Evolutionary conservation across 2,797 vertebrate species (phyloP).

Genomic region (Dendrocincla tyrannina): DNA sequence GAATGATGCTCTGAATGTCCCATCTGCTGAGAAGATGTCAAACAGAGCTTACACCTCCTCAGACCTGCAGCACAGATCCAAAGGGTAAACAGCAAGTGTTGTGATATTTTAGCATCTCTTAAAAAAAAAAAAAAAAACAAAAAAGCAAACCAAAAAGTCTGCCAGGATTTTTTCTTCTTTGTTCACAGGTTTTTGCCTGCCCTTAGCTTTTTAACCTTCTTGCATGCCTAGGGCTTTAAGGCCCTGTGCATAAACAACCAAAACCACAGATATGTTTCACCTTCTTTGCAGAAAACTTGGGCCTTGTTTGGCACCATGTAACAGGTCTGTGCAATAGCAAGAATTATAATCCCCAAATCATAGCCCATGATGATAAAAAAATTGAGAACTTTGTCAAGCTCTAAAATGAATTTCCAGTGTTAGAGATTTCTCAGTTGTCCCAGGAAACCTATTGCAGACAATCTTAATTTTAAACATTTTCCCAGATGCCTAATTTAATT

Average conservation of each 20-base stretch:
- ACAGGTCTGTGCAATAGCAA: neutral
- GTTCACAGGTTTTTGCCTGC: neutral
- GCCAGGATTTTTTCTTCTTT: neutral
- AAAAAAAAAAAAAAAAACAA: neutral
- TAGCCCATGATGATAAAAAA: neutral
- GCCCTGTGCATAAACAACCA: accelerated
- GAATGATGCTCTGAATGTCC: neutral
- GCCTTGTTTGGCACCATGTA: neutral
- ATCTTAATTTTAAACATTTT: neutral
- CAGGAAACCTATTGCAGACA: neutral
- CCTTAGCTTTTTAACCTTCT: neutral
- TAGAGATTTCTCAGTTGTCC: neutral
- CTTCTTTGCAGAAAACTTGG: neutral
- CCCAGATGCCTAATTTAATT: neutral
- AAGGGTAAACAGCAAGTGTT: neutral
- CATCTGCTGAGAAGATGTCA: neutral
- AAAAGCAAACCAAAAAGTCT: neutral
- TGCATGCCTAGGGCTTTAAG: neutral
- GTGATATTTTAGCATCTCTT: neutral
- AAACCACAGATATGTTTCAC: neutral
- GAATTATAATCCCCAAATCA: neutral
- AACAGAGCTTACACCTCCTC: neutral
- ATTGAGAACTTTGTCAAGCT: neutral
- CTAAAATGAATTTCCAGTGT: neutral
- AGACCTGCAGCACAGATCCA: neutral